phyloP scores from a whole-genome alignment of 2,888 invertebrate genomes.

The Cosmia pyralina region DNA sequence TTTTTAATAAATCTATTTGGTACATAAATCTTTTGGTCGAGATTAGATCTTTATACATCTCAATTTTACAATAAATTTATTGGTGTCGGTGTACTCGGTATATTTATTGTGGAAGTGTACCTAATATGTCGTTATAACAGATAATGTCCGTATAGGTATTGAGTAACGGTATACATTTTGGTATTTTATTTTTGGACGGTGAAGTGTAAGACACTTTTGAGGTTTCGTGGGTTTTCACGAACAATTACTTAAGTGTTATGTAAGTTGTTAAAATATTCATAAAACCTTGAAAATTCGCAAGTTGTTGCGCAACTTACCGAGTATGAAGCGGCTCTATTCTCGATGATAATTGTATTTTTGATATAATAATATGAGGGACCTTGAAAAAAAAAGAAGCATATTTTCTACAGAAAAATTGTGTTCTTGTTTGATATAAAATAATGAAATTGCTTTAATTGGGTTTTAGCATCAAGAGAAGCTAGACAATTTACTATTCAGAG shows the following conservation, averaged over 20 bases:
- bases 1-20: conserved; percentile 83
- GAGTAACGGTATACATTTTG: conserved; percentile 78
- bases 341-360: no score
- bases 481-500: no score
- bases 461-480: background rate
- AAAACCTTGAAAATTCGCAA: background rate
- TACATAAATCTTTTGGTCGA: conserved; percentile 82
- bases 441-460: no score
- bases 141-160: conserved; percentile 77
- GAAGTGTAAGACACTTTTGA: background rate
- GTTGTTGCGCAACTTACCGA: no score
- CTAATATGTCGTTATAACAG: conserved; percentile 85
- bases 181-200: conserved; percentile 74
- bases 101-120: conserved; percentile 85
- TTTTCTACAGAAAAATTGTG: background rate
- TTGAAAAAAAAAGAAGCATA: background rate
- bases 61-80: conserved; percentile 88
- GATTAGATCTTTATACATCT: conserved; percentile 89
- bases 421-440: background rate
- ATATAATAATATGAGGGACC: no score
- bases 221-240: conserved; percentile 15
- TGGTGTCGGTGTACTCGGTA: conserved; percentile 74
- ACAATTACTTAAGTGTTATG: background rate
- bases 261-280: background rate
- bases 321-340: background rate